Conservation (phyloP, 2,113 vertebrate species). For the Collichthys lucidus region DNA sequence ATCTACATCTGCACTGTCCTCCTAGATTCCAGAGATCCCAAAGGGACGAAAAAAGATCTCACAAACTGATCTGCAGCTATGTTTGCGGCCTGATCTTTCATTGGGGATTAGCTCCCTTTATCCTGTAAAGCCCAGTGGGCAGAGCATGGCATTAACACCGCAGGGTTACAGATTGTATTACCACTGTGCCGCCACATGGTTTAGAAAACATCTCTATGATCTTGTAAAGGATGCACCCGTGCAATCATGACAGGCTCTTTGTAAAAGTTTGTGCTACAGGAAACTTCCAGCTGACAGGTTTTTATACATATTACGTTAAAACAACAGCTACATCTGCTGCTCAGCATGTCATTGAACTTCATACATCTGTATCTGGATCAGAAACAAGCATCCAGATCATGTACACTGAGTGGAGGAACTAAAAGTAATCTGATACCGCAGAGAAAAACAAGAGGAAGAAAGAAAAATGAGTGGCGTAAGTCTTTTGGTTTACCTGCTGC, state of each 20-base stretch:
- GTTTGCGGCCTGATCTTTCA: slow-evolving; percentile 39
- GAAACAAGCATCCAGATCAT: slow-evolving; percentile 17
- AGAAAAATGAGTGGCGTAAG: slow-evolving; percentile 61
- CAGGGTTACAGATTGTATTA: slow-evolving; percentile 35
- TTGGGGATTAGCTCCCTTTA: slow-evolving; percentile 28
- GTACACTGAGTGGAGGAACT: slow-evolving; percentile 27
- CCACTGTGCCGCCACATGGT: background rate
- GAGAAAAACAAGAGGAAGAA: slow-evolving; percentile 8
- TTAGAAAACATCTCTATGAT: background rate
- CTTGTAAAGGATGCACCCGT: background rate
- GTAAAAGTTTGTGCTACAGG: background rate
- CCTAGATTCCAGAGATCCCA: background rate
- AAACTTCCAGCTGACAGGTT: background rate
- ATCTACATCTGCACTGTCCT: slow-evolving; percentile 37
- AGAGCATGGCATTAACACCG: slow-evolving; percentile 23
- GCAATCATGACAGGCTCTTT: slow-evolving; percentile 10
- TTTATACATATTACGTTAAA: slow-evolving; percentile 9
- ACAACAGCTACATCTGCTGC: slow-evolving; percentile 21
- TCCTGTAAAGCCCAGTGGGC: slow-evolving; percentile 9
- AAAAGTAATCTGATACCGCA: slow-evolving; percentile 48
- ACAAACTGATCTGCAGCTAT: slow-evolving; percentile 23
- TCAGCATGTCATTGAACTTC: slow-evolving; percentile 20
- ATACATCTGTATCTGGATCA: slow-evolving; percentile 47
- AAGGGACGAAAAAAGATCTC: background rate
- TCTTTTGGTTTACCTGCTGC: slow-evolving; percentile 76